These are phyloP conservation scores for Xylota sylvarum DNA, from an alignment of 2,888 invertebrate genomes.

Conservation along the genomic window DNA sequence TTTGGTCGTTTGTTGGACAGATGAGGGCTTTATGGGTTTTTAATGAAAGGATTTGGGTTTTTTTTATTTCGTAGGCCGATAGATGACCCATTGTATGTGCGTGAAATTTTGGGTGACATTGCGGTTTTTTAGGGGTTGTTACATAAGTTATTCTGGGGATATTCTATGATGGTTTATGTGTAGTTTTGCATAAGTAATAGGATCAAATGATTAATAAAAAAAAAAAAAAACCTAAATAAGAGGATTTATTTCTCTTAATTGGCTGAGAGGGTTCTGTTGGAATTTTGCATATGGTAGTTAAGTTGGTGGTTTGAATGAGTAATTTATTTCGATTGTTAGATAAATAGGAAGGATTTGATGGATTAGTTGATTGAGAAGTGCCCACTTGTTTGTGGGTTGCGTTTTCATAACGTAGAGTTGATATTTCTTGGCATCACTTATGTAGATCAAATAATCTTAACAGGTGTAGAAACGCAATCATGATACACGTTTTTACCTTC, in stretches of 20 bases:
- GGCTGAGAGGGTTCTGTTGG: background rate
- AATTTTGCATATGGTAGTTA: constrained; percentile 36
- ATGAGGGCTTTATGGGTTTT: constrained; percentile 64
- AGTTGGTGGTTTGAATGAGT: constrained; percentile 30
- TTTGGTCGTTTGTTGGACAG: constrained; percentile 22
- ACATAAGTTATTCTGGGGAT: constrained; percentile 27
- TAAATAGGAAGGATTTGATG: constrained; percentile 35
- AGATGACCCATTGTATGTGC: constrained; percentile 28
- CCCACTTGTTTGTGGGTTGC: constrained; percentile 21
- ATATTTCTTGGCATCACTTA: background rate
- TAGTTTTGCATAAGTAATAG: constrained; percentile 75
- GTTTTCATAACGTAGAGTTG: background rate
- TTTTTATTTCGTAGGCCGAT: background rate
- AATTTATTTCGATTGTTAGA: constrained; percentile 30
- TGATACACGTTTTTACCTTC: too few relatives aligned
- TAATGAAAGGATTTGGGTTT: constrained; percentile 51
- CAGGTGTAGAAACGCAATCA: too few relatives aligned
- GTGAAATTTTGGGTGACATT: constrained; percentile 8
- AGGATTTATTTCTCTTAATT: constrained; percentile 63
- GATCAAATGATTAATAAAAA: constrained; percentile 71
- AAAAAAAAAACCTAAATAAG: constrained; percentile 45
- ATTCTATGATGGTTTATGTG: constrained; percentile 48
- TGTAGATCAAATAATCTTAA: too few relatives aligned
- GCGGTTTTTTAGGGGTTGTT: constrained; percentile 36
- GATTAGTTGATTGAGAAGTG: constrained; percentile 42